Conservation (phyloP, 2,888 invertebrate genomes). For the Stegophylla sp. region DNA sequence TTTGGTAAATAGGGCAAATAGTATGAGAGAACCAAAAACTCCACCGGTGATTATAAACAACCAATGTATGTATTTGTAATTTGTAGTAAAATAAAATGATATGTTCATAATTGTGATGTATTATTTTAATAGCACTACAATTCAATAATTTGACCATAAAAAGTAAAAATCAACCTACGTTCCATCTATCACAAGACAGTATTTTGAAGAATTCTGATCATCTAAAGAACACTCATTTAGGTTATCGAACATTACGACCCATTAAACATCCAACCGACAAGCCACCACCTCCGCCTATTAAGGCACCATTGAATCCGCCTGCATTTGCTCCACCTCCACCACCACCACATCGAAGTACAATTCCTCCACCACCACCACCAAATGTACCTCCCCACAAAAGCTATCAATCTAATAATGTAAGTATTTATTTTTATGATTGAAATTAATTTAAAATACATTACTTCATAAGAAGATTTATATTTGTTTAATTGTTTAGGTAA, state of each 20-base stretch:
- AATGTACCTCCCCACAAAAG: constrained; percentile 54
- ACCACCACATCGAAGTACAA: constrained; percentile 22
- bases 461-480: neutral
- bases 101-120: constrained; percentile 61
- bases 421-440: neutral
- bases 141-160: constrained; percentile 52
- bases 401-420: constrained; percentile 45
- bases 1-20: constrained; percentile 77
- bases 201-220: constrained; percentile 37
- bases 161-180: constrained; percentile 55
- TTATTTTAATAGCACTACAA: constrained; percentile 43
- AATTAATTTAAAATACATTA: neutral
- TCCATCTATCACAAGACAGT: constrained; percentile 53
- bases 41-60: constrained; percentile 68
- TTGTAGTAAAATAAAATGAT: constrained; percentile 41
- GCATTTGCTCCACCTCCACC: constrained; percentile 47
- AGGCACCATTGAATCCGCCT: constrained; percentile 39
- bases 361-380: constrained; percentile 45
- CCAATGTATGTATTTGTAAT: constrained; percentile 59
- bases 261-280: constrained; percentile 50
- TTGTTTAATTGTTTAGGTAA: constrained; percentile 29
- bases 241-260: constrained; percentile 47
- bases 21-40: constrained; percentile 82
- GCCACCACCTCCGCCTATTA: constrained; percentile 50
- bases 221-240: constrained; percentile 23